phyloP scores from a whole-genome alignment of 2,888 invertebrate species.

The Panzeria rudis region DNA sequence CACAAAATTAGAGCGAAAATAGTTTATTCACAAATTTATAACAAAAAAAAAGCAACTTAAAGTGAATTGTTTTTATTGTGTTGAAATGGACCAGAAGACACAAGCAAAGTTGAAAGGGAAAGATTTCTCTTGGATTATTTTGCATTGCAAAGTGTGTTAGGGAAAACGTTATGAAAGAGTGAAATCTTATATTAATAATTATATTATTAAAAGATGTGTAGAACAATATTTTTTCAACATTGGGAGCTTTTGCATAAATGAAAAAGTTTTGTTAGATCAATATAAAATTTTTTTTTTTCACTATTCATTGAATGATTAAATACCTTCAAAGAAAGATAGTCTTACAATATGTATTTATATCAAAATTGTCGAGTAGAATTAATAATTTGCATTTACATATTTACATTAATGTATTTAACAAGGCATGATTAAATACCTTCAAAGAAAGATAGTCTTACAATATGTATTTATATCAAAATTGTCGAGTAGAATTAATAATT shows the following conservation, averaged over 20 bases:
- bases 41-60: background rate
- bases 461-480: no score
- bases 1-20: background rate
- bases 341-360: no score
- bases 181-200: background rate
- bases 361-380: no score
- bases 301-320: no score
- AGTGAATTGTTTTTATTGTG: constrained; percentile 8
- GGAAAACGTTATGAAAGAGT: background rate
- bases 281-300: no score
- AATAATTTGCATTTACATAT: background rate
- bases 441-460: no score
- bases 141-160: background rate
- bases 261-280: background rate
- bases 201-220: no score
- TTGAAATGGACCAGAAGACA: background rate
- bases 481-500: background rate
- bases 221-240: no score
- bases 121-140: constrained; percentile 6
- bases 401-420: background rate
- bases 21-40: constrained; percentile 7
- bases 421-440: no score
- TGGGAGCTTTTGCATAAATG: no score
- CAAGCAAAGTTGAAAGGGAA: background rate
- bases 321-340: no score